A percentile compares a stretch with the other conserved stretches of the same genome.
These are phyloP conservation scores for Nasonia vitripennis DNA, from an alignment of 1,140 invertebrate species.

Conservation along the genomic window DNA sequence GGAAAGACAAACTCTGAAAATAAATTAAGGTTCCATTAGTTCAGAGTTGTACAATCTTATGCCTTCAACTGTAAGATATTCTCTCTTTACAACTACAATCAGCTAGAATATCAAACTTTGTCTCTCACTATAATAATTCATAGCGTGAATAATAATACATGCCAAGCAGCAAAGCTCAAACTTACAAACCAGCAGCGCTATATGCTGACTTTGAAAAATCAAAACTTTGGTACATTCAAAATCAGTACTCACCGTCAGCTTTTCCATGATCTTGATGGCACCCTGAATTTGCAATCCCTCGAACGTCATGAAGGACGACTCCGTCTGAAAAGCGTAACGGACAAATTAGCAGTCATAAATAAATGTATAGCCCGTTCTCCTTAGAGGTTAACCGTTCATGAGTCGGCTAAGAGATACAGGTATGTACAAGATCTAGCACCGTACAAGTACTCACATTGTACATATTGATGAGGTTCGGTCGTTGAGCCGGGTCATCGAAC, in stretches of 20 bases:
- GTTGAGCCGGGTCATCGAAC: slow-evolving; percentile 90
- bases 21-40: not conserved
- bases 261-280: slow-evolving; percentile 94
- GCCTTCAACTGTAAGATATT: no score
- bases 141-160: not conserved
- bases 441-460: slow-evolving; percentile 88
- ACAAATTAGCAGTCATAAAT: not conserved
- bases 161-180: no score
- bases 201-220: not conserved
- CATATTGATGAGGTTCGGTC: slow-evolving; percentile 89
- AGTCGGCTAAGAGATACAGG: not conserved
- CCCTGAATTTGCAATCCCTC: slow-evolving; percentile 95
- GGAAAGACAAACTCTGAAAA: slow-evolving; percentile 89
- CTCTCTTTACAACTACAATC: no score
- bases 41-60: no score
- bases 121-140: no score
- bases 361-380: not conserved
- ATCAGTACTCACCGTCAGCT: slow-evolving; percentile 87
- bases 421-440: not conserved
- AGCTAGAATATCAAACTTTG: no score
- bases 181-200: no score
- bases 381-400: not conserved
- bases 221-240: not conserved
- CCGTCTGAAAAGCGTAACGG: slow-evolving; percentile 79
- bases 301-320: slow-evolving; percentile 96